phyloP scores from a whole-genome alignment of 1,140 invertebrate genomes.

The Uloborus diversus region DNA sequence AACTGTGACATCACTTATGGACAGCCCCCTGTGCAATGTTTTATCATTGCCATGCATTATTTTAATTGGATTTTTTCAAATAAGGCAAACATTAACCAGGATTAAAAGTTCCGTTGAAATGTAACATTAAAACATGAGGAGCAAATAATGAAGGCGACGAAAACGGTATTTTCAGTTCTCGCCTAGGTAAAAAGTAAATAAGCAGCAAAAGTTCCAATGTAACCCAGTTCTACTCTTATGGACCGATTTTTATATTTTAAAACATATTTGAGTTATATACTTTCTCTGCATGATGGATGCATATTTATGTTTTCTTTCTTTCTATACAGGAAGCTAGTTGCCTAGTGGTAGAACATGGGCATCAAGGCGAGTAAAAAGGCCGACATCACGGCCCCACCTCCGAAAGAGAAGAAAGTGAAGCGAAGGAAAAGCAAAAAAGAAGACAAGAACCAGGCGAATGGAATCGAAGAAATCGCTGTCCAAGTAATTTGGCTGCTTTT shows the following conservation, averaged over 20 bases:
- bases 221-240: not conserved
- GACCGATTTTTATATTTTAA: not conserved
- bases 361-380: conserved; percentile 43
- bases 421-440: conserved; percentile 55
- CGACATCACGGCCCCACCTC: conserved; percentile 46
- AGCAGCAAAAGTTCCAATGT: not conserved
- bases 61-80: no score
- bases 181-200: no score
- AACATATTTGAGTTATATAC: not conserved
- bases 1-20: no score
- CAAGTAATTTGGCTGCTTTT: conserved; percentile 67
- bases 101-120: no score
- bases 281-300: no score
- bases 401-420: conserved; percentile 47
- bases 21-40: no score
- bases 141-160: no score
- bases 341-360: conserved; percentile 15
- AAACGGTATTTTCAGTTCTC: no score
- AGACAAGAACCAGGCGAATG: conserved; percentile 65
- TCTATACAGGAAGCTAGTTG: not conserved
- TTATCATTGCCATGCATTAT: no score
- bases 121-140: no score
- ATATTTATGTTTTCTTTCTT: not conserved
- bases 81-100: no score
- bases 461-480: conserved; percentile 80